These are phyloP conservation scores for Arbacia lixula DNA, from an alignment of 53 echinoderm and acorn worm species.

Conservation along the genomic window DNA sequence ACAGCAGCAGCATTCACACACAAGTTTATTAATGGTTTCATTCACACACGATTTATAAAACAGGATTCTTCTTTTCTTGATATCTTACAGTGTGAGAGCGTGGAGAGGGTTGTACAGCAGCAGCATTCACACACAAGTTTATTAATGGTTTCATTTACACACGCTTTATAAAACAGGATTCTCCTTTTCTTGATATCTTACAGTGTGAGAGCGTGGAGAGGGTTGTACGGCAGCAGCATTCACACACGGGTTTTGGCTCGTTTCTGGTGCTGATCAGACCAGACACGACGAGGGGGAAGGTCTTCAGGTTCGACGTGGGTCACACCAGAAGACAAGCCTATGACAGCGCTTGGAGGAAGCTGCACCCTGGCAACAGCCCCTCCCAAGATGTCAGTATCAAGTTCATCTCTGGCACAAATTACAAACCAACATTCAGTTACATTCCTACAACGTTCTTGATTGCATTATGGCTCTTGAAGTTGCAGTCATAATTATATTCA, in stretches of 20 bases:
- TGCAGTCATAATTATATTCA: too few relatives aligned
- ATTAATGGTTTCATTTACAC: too few relatives aligned
- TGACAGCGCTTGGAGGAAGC: slow-evolving; percentile 88
- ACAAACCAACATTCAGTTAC: too few relatives aligned
- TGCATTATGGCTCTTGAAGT: too few relatives aligned
- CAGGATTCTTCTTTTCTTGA: background rate
- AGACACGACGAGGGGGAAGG: slow-evolving; percentile 83
- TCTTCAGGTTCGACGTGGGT: slow-evolving; percentile 91
- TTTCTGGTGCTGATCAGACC: slow-evolving; percentile 89
- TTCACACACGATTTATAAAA: too few relatives aligned
- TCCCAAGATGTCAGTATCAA: slow-evolving; percentile 70
- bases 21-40: too few relatives aligned
- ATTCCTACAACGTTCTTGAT: too few relatives aligned
- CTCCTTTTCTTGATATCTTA: background rate
- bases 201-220: slow-evolving; percentile 98
- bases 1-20: slow-evolving; percentile 97
- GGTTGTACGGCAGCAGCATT: slow-evolving; percentile 95
- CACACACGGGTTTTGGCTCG: slow-evolving; percentile 95
- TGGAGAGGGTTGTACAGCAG: slow-evolving; percentile 90
- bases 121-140: slow-evolving; percentile 98
- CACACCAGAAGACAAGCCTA: slow-evolving; percentile 94
- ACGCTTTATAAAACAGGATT: too few relatives aligned
- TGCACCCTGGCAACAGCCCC: slow-evolving; percentile 81
- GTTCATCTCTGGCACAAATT: too few relatives aligned
- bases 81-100: slow-evolving; percentile 85